Conservation (phyloP, 1,140 invertebrate species). For the Oedothorax gibbosus region DNA sequence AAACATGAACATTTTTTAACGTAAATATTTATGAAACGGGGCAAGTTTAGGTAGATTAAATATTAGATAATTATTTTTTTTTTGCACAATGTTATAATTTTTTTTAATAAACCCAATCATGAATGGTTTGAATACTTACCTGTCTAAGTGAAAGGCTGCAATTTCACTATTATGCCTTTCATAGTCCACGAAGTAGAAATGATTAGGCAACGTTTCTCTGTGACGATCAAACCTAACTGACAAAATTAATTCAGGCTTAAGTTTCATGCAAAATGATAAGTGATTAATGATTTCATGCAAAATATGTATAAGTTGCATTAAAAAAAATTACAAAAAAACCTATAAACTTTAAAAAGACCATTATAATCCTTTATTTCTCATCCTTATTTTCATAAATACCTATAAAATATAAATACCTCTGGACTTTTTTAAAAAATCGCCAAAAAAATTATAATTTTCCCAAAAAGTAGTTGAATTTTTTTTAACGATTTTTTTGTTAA, state of each 20-base stretch:
- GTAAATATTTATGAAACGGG: background rate
- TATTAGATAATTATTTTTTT: background rate
- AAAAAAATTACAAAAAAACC: too few relatives aligned
- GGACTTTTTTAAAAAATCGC: too few relatives aligned
- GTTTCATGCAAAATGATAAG: background rate
- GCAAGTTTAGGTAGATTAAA: background rate
- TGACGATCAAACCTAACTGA: slow-evolving; percentile 84
- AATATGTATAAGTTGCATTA: background rate
- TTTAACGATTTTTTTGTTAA: too few relatives aligned
- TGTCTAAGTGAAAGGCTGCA: slow-evolving; percentile 98
- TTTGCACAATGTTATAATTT: background rate
- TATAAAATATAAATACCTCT: too few relatives aligned
- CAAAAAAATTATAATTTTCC: too few relatives aligned
- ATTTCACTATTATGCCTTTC: slow-evolving; percentile 98
- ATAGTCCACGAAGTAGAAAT: slow-evolving; percentile 99
- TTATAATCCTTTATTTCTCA: too few relatives aligned
- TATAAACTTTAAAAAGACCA: too few relatives aligned
- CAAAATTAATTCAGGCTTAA: slow-evolving; percentile 70
- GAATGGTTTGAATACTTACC: slow-evolving; percentile 73
- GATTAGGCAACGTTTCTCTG: slow-evolving; percentile 96
- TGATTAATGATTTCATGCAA: slow-evolving; percentile 3
- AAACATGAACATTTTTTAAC: too few relatives aligned
- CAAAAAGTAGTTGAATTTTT: too few relatives aligned
- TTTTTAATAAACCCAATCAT: background rate
- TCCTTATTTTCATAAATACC: too few relatives aligned